Conservation (phyloP, 2,113 vertebrate genomes). For the Falcunculus frontatus region DNA sequence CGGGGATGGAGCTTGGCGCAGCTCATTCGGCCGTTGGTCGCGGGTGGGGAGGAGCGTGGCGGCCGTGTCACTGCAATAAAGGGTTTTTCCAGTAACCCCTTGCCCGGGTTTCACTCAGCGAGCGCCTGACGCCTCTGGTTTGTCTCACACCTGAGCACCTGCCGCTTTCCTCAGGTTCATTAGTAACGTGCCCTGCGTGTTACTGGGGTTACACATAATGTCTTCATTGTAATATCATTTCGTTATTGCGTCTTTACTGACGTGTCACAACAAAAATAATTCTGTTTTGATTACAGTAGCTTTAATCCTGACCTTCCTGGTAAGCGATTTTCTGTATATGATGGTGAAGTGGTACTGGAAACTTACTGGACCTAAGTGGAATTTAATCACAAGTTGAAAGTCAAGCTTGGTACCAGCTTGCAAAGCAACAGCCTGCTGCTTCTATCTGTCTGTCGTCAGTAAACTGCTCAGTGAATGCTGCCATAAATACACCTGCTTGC, state of each 20-base stretch:
- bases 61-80: neutral
- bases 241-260: accelerated
- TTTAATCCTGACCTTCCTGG: accelerated
- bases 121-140: neutral
- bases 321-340: neutral
- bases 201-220: accelerated
- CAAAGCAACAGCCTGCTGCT: neutral
- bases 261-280: neutral
- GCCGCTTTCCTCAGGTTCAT: neutral
- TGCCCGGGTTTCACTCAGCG: neutral
- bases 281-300: neutral
- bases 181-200: accelerated
- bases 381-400: neutral
- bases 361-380: neutral
- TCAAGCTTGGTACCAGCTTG: neutral
- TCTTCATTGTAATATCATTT: accelerated
- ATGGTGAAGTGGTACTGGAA: neutral
- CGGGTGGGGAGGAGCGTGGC: neutral
- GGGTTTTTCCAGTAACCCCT: neutral
- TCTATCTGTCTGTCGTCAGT: neutral
- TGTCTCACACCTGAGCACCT: neutral
- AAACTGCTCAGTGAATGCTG: neutral
- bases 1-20: neutral
- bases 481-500: neutral
- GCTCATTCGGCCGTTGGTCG: accelerated